Percentiles rank a stretch among this genome's conserved stretches.
phyloP scores from a whole-genome alignment of 1,140 invertebrate species.

The Tetragonula clypearis region DNA sequence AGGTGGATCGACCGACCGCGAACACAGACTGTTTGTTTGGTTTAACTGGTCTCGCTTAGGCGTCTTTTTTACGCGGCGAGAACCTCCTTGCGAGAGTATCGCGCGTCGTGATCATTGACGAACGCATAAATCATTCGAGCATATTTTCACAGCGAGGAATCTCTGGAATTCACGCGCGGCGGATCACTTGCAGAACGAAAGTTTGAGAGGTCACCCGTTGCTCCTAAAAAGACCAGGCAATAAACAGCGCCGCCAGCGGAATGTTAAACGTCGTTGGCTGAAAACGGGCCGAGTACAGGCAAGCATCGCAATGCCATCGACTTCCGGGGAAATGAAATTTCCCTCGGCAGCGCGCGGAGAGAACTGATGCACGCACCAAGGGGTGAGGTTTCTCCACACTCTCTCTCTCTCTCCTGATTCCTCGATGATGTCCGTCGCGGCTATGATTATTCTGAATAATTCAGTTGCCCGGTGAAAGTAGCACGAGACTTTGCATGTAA shows the following conservation, averaged over 20 bases:
- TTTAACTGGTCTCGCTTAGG: not conserved
- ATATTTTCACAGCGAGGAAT: not conserved
- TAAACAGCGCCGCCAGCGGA: not conserved
- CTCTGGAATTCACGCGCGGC: too few relatives aligned
- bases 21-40: not conserved
- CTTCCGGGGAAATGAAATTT: conserved; percentile 21
- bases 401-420: not conserved
- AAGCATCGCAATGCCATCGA: not conserved
- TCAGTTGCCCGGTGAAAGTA: conserved; percentile 49
- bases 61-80: not conserved
- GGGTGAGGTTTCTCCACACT: not conserved
- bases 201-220: not conserved
- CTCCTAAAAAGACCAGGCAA: not conserved
- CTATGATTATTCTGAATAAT: conserved; percentile 52
- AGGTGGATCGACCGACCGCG: not conserved
- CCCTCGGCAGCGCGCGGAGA: not conserved
- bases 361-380: too few relatives aligned
- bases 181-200: not conserved
- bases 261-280: not conserved
- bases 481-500: conserved; percentile 47
- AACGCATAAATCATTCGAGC: not conserved
- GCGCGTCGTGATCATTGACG: not conserved
- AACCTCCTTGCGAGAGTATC: not conserved
- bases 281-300: not conserved
- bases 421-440: not conserved